phyloP scores from a whole-genome alignment of 2,797 vertebrate species.

The Esox lucius region DNA sequence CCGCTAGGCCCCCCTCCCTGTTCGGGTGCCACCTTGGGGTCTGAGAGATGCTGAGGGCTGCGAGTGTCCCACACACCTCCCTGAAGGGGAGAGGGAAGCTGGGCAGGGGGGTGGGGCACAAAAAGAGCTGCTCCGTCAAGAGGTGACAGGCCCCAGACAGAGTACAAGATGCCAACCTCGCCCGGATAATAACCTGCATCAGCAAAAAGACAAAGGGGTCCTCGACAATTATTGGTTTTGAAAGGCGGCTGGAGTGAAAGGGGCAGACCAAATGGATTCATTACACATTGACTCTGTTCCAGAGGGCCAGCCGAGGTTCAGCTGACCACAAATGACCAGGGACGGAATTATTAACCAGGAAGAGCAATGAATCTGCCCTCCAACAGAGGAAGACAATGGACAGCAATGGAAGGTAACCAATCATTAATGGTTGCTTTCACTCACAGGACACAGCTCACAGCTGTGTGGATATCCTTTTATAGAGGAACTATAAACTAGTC shows the following conservation, averaged over 20 bases:
- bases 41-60: conserved; percentile 69
- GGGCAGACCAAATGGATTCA: conserved; percentile 66
- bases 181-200: conserved; percentile 74
- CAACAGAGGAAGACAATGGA: conserved; percentile 48
- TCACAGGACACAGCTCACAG: conserved; percentile 40
- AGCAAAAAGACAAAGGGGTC: conserved; percentile 71
- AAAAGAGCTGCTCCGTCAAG: conserved; percentile 67
- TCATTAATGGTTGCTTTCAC: conserved; percentile 62
- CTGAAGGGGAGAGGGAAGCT: conserved; percentile 36
- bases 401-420: conserved; percentile 56
- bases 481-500: conserved; percentile 15
- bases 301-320: conserved; percentile 70
- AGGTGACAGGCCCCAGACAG: conserved; percentile 66
- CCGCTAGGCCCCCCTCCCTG: background rate
- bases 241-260: conserved; percentile 61
- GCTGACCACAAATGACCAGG: conserved; percentile 54
- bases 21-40: conserved; percentile 51
- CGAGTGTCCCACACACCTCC: conserved; percentile 55
- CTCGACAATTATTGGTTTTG: conserved; percentile 69
- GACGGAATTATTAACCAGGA: conserved; percentile 77
- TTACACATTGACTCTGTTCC: conserved; percentile 68
- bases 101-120: conserved; percentile 50
- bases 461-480: conserved; percentile 36
- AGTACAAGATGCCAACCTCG: conserved; percentile 60
- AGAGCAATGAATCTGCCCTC: conserved; percentile 70